Evolutionary conservation across 2,888 invertebrate genomes (phyloP).

Genomic region (Drosophila gaucha): DNA sequence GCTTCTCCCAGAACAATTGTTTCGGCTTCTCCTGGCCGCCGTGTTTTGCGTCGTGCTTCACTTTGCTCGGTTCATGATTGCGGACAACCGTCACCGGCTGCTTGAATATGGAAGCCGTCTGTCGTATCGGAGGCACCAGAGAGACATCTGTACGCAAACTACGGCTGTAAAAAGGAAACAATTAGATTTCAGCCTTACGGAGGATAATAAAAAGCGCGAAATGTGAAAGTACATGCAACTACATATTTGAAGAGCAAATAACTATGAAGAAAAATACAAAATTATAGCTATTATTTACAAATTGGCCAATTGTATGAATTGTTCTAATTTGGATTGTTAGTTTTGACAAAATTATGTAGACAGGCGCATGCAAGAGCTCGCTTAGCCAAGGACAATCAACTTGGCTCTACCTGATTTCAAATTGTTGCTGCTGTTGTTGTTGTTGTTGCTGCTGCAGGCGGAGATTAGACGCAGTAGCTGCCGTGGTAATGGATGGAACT

Average conservation of each 20-base stretch:
- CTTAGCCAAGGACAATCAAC: constrained; percentile 58
- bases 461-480: constrained; percentile 51
- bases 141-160: constrained; percentile 94
- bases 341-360: constrained; percentile 21
- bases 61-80: constrained; percentile 94
- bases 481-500: constrained; percentile 27
- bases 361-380: constrained; percentile 69
- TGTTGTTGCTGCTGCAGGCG: constrained; percentile 68
- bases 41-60: constrained; percentile 95
- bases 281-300: constrained; percentile 5
- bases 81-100: constrained; percentile 98
- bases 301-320: constrained; percentile 16
- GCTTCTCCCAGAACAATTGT: constrained; percentile 92
- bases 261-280: constrained; percentile 1
- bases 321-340: constrained; percentile 16
- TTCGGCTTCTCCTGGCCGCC: constrained; percentile 96
- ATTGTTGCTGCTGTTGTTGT: constrained; percentile 75
- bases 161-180: constrained; percentile 86
- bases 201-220: neutral
- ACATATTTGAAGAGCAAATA: constrained; percentile 1
- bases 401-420: constrained; percentile 84
- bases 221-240: constrained; percentile 20
- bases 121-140: constrained; percentile 96
- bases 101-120: constrained; percentile 99
- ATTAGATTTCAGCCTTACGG: neutral